Evolutionary conservation across 2,113 vertebrate species (phyloP).

Genomic region (Ariopsis seemanni): DNA sequence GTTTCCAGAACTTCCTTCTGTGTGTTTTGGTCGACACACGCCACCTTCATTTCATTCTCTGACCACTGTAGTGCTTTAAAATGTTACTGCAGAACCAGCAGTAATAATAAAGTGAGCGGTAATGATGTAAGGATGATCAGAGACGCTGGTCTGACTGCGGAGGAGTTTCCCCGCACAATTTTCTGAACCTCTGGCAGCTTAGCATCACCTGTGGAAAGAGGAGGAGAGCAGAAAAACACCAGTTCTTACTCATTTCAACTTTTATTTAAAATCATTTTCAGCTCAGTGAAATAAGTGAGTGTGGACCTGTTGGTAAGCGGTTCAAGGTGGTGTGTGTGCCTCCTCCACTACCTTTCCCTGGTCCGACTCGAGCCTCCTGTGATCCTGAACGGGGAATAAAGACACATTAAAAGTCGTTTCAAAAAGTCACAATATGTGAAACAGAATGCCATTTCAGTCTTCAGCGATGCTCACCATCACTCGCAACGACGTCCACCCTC

Average conservation of each 20-base stretch:
- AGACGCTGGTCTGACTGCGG: constrained; percentile 60
- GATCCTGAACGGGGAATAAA: constrained; percentile 63
- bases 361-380: constrained; percentile 70
- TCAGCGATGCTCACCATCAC: constrained; percentile 75
- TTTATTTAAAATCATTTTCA: too few species aligned
- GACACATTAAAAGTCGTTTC: constrained; percentile 18
- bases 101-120: constrained; percentile 72
- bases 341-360: constrained; percentile 60
- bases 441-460: neutral
- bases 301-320: constrained; percentile 74
- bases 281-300: too few species aligned
- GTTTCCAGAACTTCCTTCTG: constrained; percentile 55
- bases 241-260: neutral
- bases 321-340: constrained; percentile 72
- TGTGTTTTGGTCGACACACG: constrained; percentile 65
- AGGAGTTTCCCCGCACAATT: constrained; percentile 77
- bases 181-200: constrained; percentile 76
- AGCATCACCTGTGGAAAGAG: constrained; percentile 75
- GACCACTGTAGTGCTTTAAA: constrained; percentile 48
- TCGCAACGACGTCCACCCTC: constrained; percentile 79
- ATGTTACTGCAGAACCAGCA: constrained; percentile 70
- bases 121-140: constrained; percentile 69
- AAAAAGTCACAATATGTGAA: constrained; percentile 8
- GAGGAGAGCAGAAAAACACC: constrained; percentile 17
- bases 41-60: constrained; percentile 66